phyloP scores from a whole-genome alignment of 2,113 vertebrate species.

The Prinia subflava region DNA sequence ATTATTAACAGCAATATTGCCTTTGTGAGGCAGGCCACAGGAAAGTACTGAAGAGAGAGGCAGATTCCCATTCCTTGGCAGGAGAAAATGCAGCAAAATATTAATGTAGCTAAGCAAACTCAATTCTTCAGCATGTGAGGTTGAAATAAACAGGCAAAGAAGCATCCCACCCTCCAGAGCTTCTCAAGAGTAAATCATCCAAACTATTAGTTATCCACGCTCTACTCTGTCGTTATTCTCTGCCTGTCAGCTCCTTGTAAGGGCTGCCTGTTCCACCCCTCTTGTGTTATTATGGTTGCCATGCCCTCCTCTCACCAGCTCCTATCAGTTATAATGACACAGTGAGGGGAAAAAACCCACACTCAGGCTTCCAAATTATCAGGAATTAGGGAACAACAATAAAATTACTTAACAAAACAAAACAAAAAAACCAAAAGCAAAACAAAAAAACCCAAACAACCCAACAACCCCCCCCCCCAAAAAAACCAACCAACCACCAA shows the following conservation, averaged over 20 bases:
- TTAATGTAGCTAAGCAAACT: neutral
- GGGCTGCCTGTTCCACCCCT: neutral
- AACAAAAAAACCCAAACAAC: neutral
- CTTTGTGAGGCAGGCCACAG: neutral
- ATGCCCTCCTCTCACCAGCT: neutral
- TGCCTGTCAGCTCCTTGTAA: conserved; percentile 2
- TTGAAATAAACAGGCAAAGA: conserved; percentile 12
- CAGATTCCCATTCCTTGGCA: neutral
- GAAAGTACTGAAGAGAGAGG: neutral
- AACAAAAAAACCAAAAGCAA: neutral
- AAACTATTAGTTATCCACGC: conserved; percentile 31
- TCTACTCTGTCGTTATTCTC: conserved; percentile 40
- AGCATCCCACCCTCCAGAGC: conserved; percentile 6
- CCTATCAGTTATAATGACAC: conserved; percentile 10
- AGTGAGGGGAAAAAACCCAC: neutral
- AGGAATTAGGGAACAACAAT: neutral
- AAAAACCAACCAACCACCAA: neutral
- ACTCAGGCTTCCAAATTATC: neutral
- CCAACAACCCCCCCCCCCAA: neutral
- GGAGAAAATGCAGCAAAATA: neutral
- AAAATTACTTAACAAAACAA: neutral
- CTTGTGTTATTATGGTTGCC: conserved; percentile 11
- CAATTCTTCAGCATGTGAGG: neutral
- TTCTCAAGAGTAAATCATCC: conserved; percentile 51
- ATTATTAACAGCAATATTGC: neutral